Evolutionary conservation across 2,888 invertebrate genomes (phyloP).

Genomic region (Patella ulyssiponensis): DNA sequence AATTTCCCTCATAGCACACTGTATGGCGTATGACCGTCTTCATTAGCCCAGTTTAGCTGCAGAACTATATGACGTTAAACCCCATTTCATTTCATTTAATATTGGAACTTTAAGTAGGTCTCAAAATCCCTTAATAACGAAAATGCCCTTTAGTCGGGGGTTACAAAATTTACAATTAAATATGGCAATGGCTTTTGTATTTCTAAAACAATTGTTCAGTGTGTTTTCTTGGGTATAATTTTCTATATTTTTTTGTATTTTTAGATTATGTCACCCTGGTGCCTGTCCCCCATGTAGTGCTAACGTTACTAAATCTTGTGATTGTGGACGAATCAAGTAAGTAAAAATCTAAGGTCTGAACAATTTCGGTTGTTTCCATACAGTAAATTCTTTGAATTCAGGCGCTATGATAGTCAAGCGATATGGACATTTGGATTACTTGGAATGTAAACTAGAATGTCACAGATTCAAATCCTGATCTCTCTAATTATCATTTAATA

Average conservation of each 20-base stretch:
- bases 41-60: no score
- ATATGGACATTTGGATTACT: no score
- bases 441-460: no score
- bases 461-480: no score
- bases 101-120: no score
- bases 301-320: slow-evolving; percentile 74
- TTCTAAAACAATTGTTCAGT: not conserved
- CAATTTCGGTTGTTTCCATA: not conserved
- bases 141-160: not conserved
- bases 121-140: no score
- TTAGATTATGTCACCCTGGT: slow-evolving; percentile 88
- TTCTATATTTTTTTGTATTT: slow-evolving; percentile 17
- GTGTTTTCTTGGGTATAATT: not conserved
- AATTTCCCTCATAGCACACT: no score
- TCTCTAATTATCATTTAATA: no score
- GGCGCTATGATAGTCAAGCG: no score
- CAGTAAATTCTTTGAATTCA: not conserved
- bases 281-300: slow-evolving; percentile 92
- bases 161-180: not conserved
- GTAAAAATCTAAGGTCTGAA: not conserved
- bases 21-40: no score
- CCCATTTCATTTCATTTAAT: no score
- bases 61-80: no score
- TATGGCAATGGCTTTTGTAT: not conserved
- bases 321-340: slow-evolving; percentile 70